A percentile compares a stretch with the other conserved stretches of the same genome.
These are phyloP conservation scores for Yponomeuta sedellus DNA, from an alignment of 2,888 invertebrate species.

Conservation along the genomic window DNA sequence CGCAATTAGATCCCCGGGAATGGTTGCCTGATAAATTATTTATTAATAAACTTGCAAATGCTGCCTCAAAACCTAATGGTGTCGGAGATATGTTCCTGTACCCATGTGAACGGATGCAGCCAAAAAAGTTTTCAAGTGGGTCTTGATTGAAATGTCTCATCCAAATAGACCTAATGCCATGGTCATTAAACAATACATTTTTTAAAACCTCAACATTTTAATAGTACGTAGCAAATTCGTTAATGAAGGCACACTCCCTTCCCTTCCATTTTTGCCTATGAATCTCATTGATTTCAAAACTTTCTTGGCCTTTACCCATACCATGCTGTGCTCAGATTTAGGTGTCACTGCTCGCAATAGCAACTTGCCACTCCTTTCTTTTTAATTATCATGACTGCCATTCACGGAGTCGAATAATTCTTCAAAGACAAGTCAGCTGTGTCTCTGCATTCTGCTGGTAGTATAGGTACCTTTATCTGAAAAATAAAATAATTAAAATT, in stretches of 20 bases:
- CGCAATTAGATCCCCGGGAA: no score
- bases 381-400: background rate
- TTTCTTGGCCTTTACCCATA: constrained; percentile 5
- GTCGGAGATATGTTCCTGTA: background rate
- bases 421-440: constrained; percentile 7
- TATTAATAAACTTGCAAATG: no score
- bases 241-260: constrained; percentile 4
- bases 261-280: background rate
- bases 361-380: background rate
- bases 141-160: constrained; percentile 13
- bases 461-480: constrained; percentile 10
- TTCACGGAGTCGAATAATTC: no score
- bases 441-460: constrained; percentile 3
- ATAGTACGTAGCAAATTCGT: constrained; percentile 6
- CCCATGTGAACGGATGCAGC: constrained; percentile 5
- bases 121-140: constrained; percentile 12
- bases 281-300: constrained; percentile 3
- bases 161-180: constrained; percentile 11
- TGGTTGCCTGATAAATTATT: no score
- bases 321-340: background rate
- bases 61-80: background rate
- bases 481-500: background rate
- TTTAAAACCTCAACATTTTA: constrained; percentile 1
- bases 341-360: constrained; percentile 6
- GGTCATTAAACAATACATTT: background rate